A percentile compares a stretch with the other conserved stretches of the same genome.
phyloP scores from a whole-genome alignment of 2,888 invertebrate species.

The Drosophila conformis region DNA sequence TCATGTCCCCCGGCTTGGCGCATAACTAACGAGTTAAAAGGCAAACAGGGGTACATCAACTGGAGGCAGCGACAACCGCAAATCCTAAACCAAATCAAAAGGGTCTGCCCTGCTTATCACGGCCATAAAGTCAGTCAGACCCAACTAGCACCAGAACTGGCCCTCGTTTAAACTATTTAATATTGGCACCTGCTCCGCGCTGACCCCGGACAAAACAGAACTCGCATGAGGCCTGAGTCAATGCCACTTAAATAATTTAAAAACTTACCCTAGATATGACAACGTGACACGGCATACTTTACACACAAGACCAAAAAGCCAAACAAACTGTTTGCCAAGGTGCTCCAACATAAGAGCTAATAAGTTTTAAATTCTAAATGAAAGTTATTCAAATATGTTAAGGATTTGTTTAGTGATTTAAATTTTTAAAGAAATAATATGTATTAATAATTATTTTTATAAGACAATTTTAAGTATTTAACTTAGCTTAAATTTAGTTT shows the following conservation, averaged over 20 bases:
- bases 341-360: not conserved
- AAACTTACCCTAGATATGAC: constrained; percentile 24
- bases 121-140: constrained; percentile 71
- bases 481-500: not conserved
- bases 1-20: constrained; percentile 43
- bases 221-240: constrained; percentile 25
- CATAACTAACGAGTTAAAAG: constrained; percentile 78
- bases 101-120: constrained; percentile 78
- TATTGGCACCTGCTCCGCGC: constrained; percentile 70
- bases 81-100: constrained; percentile 79
- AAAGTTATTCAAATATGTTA: not conserved
- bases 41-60: constrained; percentile 50
- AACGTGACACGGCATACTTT: constrained; percentile 28
- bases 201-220: constrained; percentile 8
- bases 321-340: not conserved
- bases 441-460: not conserved
- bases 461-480: not conserved
- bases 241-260: constrained; percentile 68
- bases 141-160: constrained; percentile 9
- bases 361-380: not conserved
- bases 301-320: not conserved
- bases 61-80: constrained; percentile 65
- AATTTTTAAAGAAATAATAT: not conserved
- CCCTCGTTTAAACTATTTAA: constrained; percentile 74
- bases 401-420: not conserved